These are phyloP conservation scores for Drosophila anomelani DNA, from an alignment of 2,888 invertebrate genomes.

Conservation along the genomic window DNA sequence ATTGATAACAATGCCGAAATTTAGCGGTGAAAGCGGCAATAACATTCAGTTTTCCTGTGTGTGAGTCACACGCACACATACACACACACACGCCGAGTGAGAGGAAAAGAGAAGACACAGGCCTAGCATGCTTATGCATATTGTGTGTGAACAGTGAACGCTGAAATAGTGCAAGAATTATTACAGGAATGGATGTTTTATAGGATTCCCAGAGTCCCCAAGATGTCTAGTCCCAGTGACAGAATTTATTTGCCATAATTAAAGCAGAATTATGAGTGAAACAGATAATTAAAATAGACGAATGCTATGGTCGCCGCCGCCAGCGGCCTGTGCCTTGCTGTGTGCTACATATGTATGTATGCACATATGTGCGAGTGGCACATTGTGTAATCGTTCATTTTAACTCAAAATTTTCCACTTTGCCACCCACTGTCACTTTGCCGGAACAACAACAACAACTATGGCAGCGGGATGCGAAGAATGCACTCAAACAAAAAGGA, in stretches of 20 bases:
- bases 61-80: constrained; percentile 14
- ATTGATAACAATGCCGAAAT: constrained; percentile 5
- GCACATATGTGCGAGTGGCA: constrained; percentile 14
- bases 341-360: neutral
- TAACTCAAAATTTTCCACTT: constrained; percentile 31
- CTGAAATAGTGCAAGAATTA: neutral
- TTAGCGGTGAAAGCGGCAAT: constrained; percentile 40
- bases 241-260: neutral
- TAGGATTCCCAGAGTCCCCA: too few species aligned
- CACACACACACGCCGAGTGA: neutral
- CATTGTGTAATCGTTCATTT: constrained; percentile 64
- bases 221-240: too few species aligned
- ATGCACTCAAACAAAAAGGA: constrained; percentile 33
- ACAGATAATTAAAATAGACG: constrained; percentile 5
- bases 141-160: constrained; percentile 3
- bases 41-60: constrained; percentile 13
- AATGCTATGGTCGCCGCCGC: neutral
- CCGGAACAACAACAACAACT: constrained; percentile 32
- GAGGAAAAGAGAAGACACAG: constrained; percentile 2
- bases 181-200: neutral
- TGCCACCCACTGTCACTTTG: constrained; percentile 28
- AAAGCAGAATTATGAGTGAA: neutral
- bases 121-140: constrained; percentile 17
- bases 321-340: neutral
- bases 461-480: neutral